Base-by-base conservation (phyloP, 2,888 invertebrate species). In the Troides oblongomaculatus region DNA sequence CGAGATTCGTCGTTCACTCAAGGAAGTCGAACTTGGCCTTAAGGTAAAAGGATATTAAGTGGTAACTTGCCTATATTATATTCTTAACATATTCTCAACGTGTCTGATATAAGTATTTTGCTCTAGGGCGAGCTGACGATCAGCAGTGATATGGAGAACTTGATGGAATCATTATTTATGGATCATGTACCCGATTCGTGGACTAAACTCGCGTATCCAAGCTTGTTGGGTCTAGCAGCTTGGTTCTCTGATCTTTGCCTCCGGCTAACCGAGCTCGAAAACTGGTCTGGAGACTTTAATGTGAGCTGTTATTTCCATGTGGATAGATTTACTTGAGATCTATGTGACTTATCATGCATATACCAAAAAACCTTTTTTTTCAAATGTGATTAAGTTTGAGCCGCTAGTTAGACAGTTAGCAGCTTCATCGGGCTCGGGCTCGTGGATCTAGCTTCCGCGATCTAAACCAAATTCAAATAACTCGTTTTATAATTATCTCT, bases 231-330 rank as follows among this genome's bases (percentile, higher is more conserved):
- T 0, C 91, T 99, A 56, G 95, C 96, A 4, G 94, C 95, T 0
- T 98, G 98, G 98, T 97, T 97, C 84, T 95, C 96, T 0, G 98
- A 99, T 87, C 93, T 99, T 64, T 94, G 96, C 72, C 88, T 95
- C 58, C 93, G 99, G 66, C 93, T 97, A 53, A 94, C 94, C 71
- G 97, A 97, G 80, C 90, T 98, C 0, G 97, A 98, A 81, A 95
- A 94, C 72, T 99, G 99, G 99, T 95, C 97, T 4, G 94, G 95
- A 0, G 98, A 98, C 86, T 98, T 98, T 76, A 94, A 93, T 73
- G 95, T 95, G 36, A 59, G 43, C 23, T 46, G 14, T 7, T 46
- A 50, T 10, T 43, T 62, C 25, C 23, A 46, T 46, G 46, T 46
- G 14, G 14, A 46, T 46, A 1, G 12, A 4, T 46, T 46, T 46